Evolutionary conservation across 2,113 vertebrate species (phyloP).

Genomic region (Pangasianodon hypophthalmus): DNA sequence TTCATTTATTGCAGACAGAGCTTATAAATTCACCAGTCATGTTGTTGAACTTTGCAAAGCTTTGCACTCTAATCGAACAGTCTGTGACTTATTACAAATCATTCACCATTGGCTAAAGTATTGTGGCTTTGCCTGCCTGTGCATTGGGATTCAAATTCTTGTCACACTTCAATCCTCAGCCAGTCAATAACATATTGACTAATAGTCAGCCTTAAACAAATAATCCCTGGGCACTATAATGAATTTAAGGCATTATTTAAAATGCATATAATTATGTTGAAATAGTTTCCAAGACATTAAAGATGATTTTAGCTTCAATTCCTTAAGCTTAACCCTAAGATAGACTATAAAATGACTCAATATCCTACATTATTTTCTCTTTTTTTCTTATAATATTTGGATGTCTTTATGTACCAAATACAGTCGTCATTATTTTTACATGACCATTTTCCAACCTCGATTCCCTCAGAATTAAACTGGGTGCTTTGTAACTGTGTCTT

Average conservation of each 20-base stretch:
- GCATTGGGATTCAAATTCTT: not conserved
- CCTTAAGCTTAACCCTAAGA: not conserved
- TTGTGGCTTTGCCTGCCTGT: not conserved
- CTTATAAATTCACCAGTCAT: not conserved
- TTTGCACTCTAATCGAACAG: not conserved
- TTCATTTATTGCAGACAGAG: not conserved
- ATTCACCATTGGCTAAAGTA: not conserved
- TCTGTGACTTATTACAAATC: not conserved
- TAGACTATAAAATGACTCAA: not conserved
- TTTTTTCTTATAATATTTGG: not conserved
- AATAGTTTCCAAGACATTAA: not conserved
- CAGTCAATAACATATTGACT: not conserved
- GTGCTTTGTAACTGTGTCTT: not conserved
- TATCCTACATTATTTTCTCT: not conserved
- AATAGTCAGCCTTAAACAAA: not conserved
- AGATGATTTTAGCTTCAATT: not conserved
- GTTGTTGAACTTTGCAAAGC: not conserved
- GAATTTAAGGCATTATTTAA: not conserved
- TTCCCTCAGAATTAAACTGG: not conserved
- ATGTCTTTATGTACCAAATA: not conserved
- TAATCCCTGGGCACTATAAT: not conserved
- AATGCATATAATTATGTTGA: not conserved
- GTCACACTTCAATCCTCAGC: not conserved
- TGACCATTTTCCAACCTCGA: not conserved
- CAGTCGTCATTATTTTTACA: not conserved